Percentiles rank a stretch among this genome's conserved stretches.
Conservation (phyloP, 2,113 vertebrate species). For the Chamaetylas fuelleborni region DNA sequence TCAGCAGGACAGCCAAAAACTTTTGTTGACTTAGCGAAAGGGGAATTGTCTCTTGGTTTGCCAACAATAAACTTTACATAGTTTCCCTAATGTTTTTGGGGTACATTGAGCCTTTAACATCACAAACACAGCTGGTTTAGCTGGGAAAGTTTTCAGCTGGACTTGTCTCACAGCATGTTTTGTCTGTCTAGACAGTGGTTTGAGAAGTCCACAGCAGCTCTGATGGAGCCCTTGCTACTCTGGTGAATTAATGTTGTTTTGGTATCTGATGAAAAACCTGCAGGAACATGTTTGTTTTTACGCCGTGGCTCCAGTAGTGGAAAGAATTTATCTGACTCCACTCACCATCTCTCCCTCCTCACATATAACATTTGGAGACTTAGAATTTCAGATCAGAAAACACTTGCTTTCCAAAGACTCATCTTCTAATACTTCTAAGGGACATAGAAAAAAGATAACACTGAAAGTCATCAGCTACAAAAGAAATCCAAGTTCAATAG, state of each 20-base stretch:
- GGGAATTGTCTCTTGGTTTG: neutral
- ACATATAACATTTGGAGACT: neutral
- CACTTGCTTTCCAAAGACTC: neutral
- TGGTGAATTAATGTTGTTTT: neutral
- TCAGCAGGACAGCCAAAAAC: neutral
- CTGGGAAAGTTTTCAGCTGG: neutral
- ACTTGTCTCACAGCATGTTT: neutral
- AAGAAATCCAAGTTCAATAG: neutral
- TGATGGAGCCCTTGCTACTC: neutral
- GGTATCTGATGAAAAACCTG: slow-evolving; percentile 7
- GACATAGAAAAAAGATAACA: neutral
- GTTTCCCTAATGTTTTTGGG: neutral
- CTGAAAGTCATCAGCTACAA: neutral
- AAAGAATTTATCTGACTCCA: neutral
- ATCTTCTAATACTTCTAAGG: neutral
- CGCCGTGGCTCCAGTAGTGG: neutral
- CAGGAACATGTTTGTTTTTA: neutral
- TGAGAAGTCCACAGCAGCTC: neutral
- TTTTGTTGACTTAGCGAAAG: neutral
- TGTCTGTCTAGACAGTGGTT: neutral
- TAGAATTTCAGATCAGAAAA: neutral
- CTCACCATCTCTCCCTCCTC: neutral
- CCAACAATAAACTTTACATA: neutral
- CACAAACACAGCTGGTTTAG: neutral
- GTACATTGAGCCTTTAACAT: neutral